Percentiles rank a stretch among this genome's conserved stretches.
Conservation (phyloP, 2,113 vertebrate genomes). For the zebrafish (Danio rerio) region DNA sequence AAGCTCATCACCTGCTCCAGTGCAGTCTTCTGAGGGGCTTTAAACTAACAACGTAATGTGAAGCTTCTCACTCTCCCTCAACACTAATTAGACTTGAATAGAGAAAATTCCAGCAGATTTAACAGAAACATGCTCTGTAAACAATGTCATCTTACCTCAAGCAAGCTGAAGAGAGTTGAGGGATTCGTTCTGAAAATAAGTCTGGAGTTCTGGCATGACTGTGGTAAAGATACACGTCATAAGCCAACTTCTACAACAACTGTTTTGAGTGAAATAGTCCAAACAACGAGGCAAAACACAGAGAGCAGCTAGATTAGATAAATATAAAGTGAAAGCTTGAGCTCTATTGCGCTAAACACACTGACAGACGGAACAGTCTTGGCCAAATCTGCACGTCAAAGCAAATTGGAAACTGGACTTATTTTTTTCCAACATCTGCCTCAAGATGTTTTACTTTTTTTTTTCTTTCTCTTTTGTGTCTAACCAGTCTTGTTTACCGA, state of each 20-base stretch:
- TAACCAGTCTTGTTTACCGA: background rate
- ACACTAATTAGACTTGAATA: slow-evolving; percentile 67
- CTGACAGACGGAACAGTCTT: background rate
- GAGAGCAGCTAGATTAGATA: slow-evolving; percentile 19
- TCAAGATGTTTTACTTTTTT: slow-evolving; percentile 3
- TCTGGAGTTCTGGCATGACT: slow-evolving; percentile 14
- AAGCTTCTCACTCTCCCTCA: slow-evolving; percentile 58
- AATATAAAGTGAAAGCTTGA: slow-evolving; percentile 19
- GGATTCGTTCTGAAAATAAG: background rate
- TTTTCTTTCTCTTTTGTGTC: background rate
- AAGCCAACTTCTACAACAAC: slow-evolving; percentile 12
- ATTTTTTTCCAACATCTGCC: slow-evolving; percentile 13
- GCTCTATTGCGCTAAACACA: slow-evolving; percentile 1
- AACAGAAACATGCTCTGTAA: slow-evolving; percentile 25
- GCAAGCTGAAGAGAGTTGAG: background rate
- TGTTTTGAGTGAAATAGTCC: background rate
- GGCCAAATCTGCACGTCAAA: slow-evolving; percentile 14
- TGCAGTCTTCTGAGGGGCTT: slow-evolving; percentile 50
- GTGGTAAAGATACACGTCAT: background rate
- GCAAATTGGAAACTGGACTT: background rate
- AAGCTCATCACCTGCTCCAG: slow-evolving; percentile 53
- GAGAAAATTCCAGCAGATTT: slow-evolving; percentile 48
- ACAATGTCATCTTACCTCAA: slow-evolving; percentile 10
- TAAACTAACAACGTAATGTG: slow-evolving; percentile 66
- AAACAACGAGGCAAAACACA: slow-evolving; percentile 17